Evolutionary conservation across 2,888 invertebrate genomes (phyloP), one percentile per base, ranked within the genome.

Genomic region (Ramazzottius varieornatus): DNA sequence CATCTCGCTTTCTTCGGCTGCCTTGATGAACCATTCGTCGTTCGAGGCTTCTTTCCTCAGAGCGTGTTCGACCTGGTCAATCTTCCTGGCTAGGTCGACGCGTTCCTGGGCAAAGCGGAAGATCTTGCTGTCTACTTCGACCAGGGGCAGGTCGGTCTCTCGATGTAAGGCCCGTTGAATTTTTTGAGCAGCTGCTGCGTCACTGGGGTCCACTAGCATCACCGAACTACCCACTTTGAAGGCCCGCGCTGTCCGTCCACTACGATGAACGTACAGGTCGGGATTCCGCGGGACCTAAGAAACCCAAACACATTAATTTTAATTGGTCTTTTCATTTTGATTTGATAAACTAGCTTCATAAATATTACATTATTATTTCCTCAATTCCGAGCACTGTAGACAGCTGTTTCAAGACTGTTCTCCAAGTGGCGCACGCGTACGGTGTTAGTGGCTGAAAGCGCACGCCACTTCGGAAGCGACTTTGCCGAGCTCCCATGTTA

Each of bases 171-270:
- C 13, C 29, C 46, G 63, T 13, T 63, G 34, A 65, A 33, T 33
- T 13, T 54, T 63, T 69, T 75, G 4, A 13, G 20, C 96, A 67
- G 81, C 81, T 67, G 81, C 82, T 1, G 86, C 82, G 74, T 96
- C 96, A 0, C 83, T 81, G 0, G 92, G 88, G 72, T 91, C 91
- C 77, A 94, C 85, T 71, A 98, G 80, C 68, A 96, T 80, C 1
- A 98, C 83, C 1, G 94, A 89, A 13, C 94, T 82, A 0, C 98
- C 98, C 72, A 88, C 84, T 67, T 84, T 83, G 66, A 82, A 81
- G 0, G 91, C 93, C 65, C 98, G 80, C 0, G 96, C 98, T 0
- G 98, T 98, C 66, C 98, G 81, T 0, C 98, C 98, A 72, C 93
- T 92, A 67, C 98, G 82, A 74, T 98, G 98, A 0, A 98, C 85